Evolutionary conservation across 2,888 invertebrate species (phyloP), one percentile per base, ranked within the genome.

Genomic region (Phortica okadai): DNA sequence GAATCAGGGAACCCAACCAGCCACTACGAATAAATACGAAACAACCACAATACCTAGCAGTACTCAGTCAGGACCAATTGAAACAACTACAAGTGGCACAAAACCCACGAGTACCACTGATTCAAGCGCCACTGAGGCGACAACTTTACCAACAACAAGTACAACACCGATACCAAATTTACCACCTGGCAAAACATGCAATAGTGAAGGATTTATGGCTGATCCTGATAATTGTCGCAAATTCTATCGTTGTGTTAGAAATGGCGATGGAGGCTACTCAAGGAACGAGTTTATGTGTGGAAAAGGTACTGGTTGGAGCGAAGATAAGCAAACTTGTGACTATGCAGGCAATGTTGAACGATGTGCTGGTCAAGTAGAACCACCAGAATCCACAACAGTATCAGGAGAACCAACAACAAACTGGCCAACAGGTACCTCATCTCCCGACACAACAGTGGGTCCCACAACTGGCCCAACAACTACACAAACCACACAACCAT

Each of bases 291-390:
- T 94, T 83, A 90, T 92, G 74, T 95, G 95, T 83, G 94, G 94
- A 0, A 93, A 93, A 76, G 95, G 94, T 54, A 95, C 95, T 0
- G 93, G 93, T n/a, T 95, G 95, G 95, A 94, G 95, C 84, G 93
- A 93, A 84, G 92, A 92, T n/a, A 91, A 93, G 74, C 92, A 93
- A 84, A 93, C 93, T 0, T 95, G 94, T 82, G 94, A 94, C 87
- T 92, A 93, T 84, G 91, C 92, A 7, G 91, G 89, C 3, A 90
- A 90, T 72, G 84, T 91, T 14, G 83, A 88, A 1, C 78, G 88
- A 41, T 91, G 91, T 76, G 82, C 82, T n/a, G 86, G 89, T 10
- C 85, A 84, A 75, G 82, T 81, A 1, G 83, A 80, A 50, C 73
- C 77, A 14, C 80, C 86, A 11, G 79, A 80, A 3, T 72, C 75